Evolutionary conservation across 2,888 invertebrate genomes (phyloP), one percentile per base, ranked within the genome.

Genomic region (Sesamia inferens): DNA sequence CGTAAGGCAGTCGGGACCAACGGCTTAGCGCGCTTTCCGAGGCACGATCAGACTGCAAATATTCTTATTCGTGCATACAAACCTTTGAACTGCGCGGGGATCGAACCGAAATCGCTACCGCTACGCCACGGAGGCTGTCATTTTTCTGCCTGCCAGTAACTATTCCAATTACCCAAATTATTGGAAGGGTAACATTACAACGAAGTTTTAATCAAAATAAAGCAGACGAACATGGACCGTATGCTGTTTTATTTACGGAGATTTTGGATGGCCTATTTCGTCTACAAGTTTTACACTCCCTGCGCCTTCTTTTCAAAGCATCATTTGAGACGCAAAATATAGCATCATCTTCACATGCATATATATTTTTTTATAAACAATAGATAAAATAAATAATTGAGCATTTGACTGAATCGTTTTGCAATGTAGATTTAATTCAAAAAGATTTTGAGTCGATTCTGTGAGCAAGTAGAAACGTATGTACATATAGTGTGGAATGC

Each of bases 401-500:
- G 10, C 19, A 31, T 24, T 47, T 31, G 2, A 5, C 13, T 8
- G 16, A 39, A 54, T 24, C 7, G 24, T 55, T 22, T 58, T 58
- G 44, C 51, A 39, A 61, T 47, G 44, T 47, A 61, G 44, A 54
- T 73, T 19, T 48, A 44, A 67, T 66, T n/a, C 59, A 62, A 42
- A 19, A 44, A 58, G 47, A 73, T 63, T 71, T 68, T 68, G 42
- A 68, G 63, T 16, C 42, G 31, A 51, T 71, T 42, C 44, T 59
- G 69, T 58, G 63, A 63, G 51, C 68, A 31, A 62, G 55, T 66
- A 61, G 58, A 64, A 31, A 31, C 31, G 31, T 59, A 71, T 48
- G 55, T 77, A 71, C 51, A 31, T 70, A 65, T 31, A 62, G 61
- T 71, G 65, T 57, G 85, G 88, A 84, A 87, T 86, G 84, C 74